Conservation (phyloP, 2,888 invertebrate species). For the Chirona hameri region DNA sequence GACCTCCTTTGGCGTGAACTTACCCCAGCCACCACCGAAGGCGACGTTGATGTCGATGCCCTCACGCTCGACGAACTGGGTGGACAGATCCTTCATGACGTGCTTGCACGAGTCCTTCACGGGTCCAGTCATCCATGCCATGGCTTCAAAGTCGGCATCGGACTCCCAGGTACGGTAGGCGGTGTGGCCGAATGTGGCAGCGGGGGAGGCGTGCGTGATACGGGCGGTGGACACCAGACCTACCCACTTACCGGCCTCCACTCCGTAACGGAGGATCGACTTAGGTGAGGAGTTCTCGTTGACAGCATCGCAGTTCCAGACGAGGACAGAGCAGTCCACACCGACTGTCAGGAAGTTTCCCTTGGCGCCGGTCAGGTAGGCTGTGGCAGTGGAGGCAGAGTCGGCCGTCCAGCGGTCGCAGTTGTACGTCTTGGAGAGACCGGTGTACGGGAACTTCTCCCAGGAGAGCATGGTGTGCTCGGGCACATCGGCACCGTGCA, state of each 20-base stretch:
- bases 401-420: conserved; percentile 14
- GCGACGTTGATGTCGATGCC: conserved; percentile 6
- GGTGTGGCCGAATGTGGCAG: conserved; percentile 23
- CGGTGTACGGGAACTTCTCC: conserved; percentile 6
- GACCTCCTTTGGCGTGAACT: not conserved
- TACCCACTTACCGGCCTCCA: conserved; percentile 22
- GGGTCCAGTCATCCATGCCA: conserved; percentile 12
- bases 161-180: conserved; percentile 27
- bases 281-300: not conserved
- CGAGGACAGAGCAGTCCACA: conserved; percentile 6
- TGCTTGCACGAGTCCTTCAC: conserved; percentile 8
- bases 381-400: conserved; percentile 8
- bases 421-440: conserved; percentile 12
- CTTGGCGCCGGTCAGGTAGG: conserved; percentile 25
- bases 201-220: conserved; percentile 24
- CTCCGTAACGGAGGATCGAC: conserved; percentile 23
- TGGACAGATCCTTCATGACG: conserved; percentile 2
- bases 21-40: conserved; percentile 23
- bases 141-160: not conserved
- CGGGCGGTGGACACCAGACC: conserved; percentile 13
- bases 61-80: conserved; percentile 22
- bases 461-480: conserved; percentile 24
- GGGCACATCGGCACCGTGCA: not conserved
- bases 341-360: conserved; percentile 24
- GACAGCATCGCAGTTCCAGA: conserved; percentile 24